phyloP scores from a whole-genome alignment of 2,113 vertebrate genomes.

The Aythya baeri region DNA sequence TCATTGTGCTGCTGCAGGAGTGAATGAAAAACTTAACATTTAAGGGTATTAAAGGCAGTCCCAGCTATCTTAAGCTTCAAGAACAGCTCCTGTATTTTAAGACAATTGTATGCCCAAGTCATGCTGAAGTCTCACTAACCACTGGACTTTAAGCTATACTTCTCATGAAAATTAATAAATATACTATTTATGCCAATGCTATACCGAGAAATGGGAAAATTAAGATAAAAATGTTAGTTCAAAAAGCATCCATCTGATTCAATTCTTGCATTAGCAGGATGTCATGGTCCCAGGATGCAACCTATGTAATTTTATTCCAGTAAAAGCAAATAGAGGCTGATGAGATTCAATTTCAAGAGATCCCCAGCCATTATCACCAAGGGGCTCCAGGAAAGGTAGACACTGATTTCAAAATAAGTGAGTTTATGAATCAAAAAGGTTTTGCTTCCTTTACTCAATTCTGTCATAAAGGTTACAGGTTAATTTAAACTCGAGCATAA shows the following conservation, averaged over 20 bases:
- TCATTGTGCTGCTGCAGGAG: neutral
- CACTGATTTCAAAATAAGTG: slow-evolving; percentile 64
- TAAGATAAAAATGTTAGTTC: neutral
- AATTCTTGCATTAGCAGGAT: slow-evolving; percentile 3
- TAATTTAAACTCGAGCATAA: neutral
- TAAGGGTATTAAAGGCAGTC: neutral
- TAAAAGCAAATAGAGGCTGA: slow-evolving; percentile 22
- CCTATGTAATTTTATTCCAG: slow-evolving; percentile 1
- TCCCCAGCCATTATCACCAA: neutral
- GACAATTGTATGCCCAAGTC: neutral
- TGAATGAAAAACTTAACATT: neutral
- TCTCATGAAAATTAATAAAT: neutral
- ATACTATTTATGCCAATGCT: neutral
- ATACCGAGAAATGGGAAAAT: neutral
- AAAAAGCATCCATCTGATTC: slow-evolving; percentile 9
- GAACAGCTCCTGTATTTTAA: neutral
- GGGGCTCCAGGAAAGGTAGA: slow-evolving; percentile 45
- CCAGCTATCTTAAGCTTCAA: neutral
- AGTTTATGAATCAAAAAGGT: slow-evolving; percentile 27
- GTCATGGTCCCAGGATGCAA: neutral
- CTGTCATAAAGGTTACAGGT: neutral
- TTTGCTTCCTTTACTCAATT: slow-evolving; percentile 26
- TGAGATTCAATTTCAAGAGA: slow-evolving; percentile 64
- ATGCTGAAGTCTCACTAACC: neutral
- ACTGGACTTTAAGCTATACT: neutral